Evolutionary conservation across 2,888 invertebrate species (phyloP).

Genomic region (Tetropium fuscum): DNA sequence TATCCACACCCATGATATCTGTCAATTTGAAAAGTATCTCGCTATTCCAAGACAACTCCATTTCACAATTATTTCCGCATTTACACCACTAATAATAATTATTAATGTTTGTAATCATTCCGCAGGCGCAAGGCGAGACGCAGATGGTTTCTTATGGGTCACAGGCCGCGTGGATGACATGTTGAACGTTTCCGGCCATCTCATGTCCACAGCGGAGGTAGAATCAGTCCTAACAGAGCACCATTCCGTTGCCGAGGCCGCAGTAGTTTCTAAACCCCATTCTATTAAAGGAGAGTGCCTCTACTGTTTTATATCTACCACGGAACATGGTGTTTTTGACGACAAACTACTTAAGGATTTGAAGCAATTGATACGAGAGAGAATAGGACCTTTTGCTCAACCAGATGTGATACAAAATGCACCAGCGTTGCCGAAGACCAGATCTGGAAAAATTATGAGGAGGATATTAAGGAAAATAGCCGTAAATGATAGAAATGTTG

Average conservation of each 20-base stretch:
- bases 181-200: conserved; percentile 98
- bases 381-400: conserved; percentile 96
- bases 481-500: conserved; percentile 87
- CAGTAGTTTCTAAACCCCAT: conserved; percentile 96
- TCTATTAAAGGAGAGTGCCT: conserved; percentile 96
- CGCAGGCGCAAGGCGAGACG: conserved; percentile 88
- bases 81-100: too few relatives aligned
- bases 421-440: conserved; percentile 93
- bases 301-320: conserved; percentile 97
- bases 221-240: conserved; percentile 87
- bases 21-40: too few relatives aligned
- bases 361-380: conserved; percentile 84
- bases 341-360: conserved; percentile 78
- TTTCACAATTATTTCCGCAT: too few relatives aligned
- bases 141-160: conserved; percentile 96
- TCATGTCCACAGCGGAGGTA: conserved; percentile 97
- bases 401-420: conserved; percentile 96
- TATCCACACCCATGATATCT: too few relatives aligned
- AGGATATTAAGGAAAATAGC: conserved; percentile 95
- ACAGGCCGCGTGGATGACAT: conserved; percentile 98
- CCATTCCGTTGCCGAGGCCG: conserved; percentile 88
- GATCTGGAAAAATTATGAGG: conserved; percentile 99
- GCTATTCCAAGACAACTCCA: too few relatives aligned
- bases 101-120: too few relatives aligned
- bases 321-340: conserved; percentile 78